phyloP scores from a whole-genome alignment of 1,140 invertebrate genomes.

The Drosophila pseudoobscura region DNA sequence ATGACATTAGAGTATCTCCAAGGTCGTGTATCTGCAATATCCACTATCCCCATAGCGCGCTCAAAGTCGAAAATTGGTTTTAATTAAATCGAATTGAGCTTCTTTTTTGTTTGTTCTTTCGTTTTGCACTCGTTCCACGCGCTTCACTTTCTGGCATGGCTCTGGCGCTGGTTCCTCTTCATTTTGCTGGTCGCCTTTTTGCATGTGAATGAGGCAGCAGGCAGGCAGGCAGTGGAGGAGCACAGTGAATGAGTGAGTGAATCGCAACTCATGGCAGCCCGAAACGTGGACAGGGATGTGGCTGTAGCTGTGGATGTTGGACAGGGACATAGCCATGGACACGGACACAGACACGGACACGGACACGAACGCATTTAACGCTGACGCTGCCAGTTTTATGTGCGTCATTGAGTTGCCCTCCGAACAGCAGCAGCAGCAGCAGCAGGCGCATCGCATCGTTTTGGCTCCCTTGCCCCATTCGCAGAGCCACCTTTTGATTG shows the following conservation, averaged over 20 bases:
- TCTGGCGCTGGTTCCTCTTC: conserved; percentile 12
- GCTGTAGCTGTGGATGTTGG: conserved; percentile 4
- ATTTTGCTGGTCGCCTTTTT: conserved; percentile 58
- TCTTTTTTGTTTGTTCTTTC: conserved; percentile 34
- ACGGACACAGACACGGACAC: conserved; percentile 41
- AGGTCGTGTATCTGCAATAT: too few relatives aligned
- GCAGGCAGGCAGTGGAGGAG: not conserved
- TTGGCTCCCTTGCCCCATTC: conserved; percentile 10
- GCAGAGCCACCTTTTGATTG: conserved; percentile 59
- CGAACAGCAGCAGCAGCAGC: not conserved
- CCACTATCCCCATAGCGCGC: conserved; percentile 18
- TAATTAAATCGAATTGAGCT: conserved; percentile 81
- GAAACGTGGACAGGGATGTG: conserved; percentile 17
- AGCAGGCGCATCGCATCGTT: conserved; percentile 11
- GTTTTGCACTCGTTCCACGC: conserved; percentile 7
- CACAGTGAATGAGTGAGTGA: conserved; percentile 48
- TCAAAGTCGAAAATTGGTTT: conserved; percentile 79
- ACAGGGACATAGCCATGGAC: conserved; percentile 28
- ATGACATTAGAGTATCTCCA: not conserved
- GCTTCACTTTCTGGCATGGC: conserved; percentile 21
- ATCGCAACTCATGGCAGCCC: conserved; percentile 34
- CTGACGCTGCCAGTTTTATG: conserved; percentile 73
- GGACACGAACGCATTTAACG: conserved; percentile 77
- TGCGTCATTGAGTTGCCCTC: conserved; percentile 60
- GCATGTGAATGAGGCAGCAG: conserved; percentile 53